These are phyloP conservation scores for Oceanodroma leucorhoa DNA, from an alignment of 2,797 vertebrate species.

Conservation along the genomic window DNA sequence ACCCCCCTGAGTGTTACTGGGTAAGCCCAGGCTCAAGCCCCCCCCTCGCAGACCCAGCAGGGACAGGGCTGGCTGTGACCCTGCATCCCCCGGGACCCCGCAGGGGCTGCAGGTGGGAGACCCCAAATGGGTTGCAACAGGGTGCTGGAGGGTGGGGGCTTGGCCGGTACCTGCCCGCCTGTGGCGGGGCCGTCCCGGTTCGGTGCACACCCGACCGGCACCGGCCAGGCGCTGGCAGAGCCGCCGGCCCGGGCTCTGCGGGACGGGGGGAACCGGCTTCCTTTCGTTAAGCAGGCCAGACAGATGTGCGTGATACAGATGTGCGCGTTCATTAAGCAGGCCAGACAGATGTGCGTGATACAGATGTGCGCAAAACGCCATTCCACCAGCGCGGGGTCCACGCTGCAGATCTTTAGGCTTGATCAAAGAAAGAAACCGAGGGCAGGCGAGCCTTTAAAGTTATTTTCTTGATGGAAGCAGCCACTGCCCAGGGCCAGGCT, in stretches of 20 bases:
- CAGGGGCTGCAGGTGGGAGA: background rate
- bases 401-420: background rate
- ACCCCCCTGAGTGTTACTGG: rapidly evolving
- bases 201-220: rapidly evolving
- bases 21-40: background rate
- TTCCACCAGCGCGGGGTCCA: background rate
- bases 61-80: background rate
- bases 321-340: background rate
- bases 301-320: background rate
- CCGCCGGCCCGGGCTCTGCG: background rate
- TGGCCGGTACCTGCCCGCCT: too few relatives aligned
- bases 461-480: rapidly evolving
- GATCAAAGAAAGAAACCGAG: background rate
- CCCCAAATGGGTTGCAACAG: background rate
- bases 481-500: background rate
- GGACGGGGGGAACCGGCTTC: background rate
- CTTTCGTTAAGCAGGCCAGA: background rate
- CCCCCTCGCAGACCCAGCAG: background rate
- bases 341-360: background rate
- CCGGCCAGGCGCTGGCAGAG: rapidly evolving
- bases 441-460: background rate
- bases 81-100: background rate
- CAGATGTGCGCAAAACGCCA: background rate
- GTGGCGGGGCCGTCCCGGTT: rapidly evolving
- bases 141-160: background rate